Evolutionary conservation across 2,113 vertebrate species (phyloP), one percentile per base, ranked within the genome.

Genomic region (Brachirus orientalis): DNA sequence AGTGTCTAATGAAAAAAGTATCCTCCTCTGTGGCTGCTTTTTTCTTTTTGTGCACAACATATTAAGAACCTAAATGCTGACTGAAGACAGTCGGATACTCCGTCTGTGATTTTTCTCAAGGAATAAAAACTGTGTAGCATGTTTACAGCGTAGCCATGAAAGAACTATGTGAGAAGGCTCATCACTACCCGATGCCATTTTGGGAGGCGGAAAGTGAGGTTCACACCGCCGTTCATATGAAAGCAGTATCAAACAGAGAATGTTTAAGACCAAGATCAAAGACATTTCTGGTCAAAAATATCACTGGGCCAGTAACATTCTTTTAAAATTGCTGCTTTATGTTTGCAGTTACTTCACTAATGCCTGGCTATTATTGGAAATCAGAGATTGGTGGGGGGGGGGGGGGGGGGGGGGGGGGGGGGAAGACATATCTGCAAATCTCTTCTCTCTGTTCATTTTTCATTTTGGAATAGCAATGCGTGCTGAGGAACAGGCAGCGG

Each of bases 61-160:
- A 91, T 91, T 86, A 89, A 68, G 82, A 93, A 91, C 89, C 84
- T 87, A 90, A 92, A 93, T 90, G 87, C 90, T 90, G 83, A 90
- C 83, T 89, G 82, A 92, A 91, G 89, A 89, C 70, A 76, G 84
- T 89, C 87, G 89, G 83, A 88, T 91, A 90, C 63, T 64, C 60
- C 17, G 65, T 78, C 89, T 91, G 84, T 90, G 89, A 88, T 90
- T 89, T 46, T 89, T 90, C 86, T 88, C 82, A 75, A 79, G 87
- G 80, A 82, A 77, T 79, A 88, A 85, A 89, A 89, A 87, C 77
- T 75, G 69, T 37, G 65, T 20, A 47, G 78, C 68, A 51, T 88
- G 84, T 89, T 89, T 88, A 66, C 66, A 83, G 67, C 77, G 86
- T 63, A 73, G 79, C 86, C 77, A 84, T 90, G 74, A 89, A 92